Base-by-base conservation (phyloP, 2,797 vertebrate genomes). In the Sparus aurata region DNA sequence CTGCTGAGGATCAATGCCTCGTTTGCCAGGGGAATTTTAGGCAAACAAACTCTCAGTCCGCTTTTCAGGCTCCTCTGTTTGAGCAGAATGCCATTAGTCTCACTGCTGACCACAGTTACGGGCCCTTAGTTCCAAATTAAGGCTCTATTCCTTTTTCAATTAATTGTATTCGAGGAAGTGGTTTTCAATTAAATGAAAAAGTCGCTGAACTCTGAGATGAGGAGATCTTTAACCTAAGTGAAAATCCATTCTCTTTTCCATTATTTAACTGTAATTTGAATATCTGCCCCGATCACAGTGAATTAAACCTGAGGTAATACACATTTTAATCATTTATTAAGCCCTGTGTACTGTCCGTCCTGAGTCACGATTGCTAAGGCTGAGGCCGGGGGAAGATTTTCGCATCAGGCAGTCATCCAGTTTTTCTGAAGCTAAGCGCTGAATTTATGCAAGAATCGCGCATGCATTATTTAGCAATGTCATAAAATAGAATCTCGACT, bases 101-200 rank as follows among this genome's bases (percentile, higher is more conserved):
- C 92, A 90, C 86, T 68, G 89, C 85, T 90, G 92, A 93, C 92
- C 92, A 90, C 90, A 86, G 92, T 93, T 92, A 91, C 89, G 91
- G 91, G 80, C 90, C 90, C 92, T 92, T 91, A 92, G 88, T 89
- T 93, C 88, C 90, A 90, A 93, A 93, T 94, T 90, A 94, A 91
- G 83, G 85, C 87, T 89, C 90, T 84, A 87, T 90, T 90, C 88
- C 91, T 84, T 87, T 92, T 93, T 91, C 91, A 92, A 91, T 92
- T 93, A 93, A 93, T 91, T 91, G 89, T 80, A 91, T 92, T 93
- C 65, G 45, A 88, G 92, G 90, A 94, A 90, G 91, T 83, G 89
- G 80, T 86, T 92, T 92, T 88, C 92, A 85, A 87, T 92, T 93
- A 90, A 88, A 92, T 89, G 85, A 88, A 88, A 92, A 93, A 93